phyloP scores from a whole-genome alignment of 2,888 invertebrate genomes.

The Sepiola atlantica region DNA sequence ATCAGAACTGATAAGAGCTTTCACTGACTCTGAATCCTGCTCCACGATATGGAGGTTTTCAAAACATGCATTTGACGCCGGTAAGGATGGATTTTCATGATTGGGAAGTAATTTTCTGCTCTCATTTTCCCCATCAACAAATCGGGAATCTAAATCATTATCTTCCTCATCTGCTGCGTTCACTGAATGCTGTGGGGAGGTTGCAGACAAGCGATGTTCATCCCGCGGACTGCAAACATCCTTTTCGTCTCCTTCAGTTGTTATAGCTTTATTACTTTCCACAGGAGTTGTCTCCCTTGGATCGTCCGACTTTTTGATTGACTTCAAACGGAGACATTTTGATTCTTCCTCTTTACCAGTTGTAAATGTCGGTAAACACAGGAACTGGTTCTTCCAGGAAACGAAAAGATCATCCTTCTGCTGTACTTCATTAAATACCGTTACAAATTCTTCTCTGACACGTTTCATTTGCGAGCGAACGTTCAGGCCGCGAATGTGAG shows the following conservation, averaged over 20 bases:
- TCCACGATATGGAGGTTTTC: not conserved
- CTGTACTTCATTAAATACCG: conserved; percentile 54
- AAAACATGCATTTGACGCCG: not conserved
- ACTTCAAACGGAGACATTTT: not conserved
- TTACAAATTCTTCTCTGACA: conserved; percentile 53
- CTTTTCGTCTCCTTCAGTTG: not conserved
- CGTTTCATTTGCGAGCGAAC: conserved; percentile 56
- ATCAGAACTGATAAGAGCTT: not conserved
- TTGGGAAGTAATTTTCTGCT: not conserved
- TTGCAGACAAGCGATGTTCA: not conserved
- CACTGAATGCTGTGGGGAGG: not conserved
- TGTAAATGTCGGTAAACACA: conserved; percentile 51
- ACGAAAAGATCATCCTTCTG: conserved; percentile 49
- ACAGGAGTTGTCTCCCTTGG: not conserved
- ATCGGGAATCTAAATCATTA: not conserved
- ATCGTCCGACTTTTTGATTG: not conserved
- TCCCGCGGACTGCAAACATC: not conserved
- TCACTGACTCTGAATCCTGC: not conserved
- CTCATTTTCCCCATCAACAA: not conserved
- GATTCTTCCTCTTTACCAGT: not conserved
- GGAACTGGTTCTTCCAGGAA: conserved; percentile 49
- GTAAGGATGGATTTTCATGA: not conserved
- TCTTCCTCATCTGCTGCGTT: not conserved
- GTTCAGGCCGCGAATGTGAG: conserved; percentile 55
- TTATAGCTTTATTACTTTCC: not conserved